phyloP scores from a whole-genome alignment of 2,797 vertebrate species.

The Macropus fuliginosus region DNA sequence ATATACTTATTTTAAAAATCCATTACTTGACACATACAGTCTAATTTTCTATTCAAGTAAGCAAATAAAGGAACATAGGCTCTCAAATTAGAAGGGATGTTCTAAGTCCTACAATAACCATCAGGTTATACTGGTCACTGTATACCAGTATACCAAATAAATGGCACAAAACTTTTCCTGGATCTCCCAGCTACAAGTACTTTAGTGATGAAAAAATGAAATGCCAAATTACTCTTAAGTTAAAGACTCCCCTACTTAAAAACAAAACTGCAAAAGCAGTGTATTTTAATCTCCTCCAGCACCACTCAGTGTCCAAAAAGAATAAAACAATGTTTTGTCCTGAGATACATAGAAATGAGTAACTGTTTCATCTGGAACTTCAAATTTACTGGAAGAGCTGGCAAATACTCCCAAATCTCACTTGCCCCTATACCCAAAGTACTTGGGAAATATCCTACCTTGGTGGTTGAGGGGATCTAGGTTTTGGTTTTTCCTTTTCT shows the following conservation, averaged over 20 bases:
- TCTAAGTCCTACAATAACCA: neutral
- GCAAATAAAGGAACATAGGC: neutral
- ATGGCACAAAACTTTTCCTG: neutral
- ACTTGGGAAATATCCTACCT: constrained; percentile 84
- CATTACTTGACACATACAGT: neutral
- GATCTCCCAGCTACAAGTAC: neutral
- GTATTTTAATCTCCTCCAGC: neutral
- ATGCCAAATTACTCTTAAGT: neutral
- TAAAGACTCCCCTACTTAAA: neutral
- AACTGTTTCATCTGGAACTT: neutral
- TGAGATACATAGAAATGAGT: neutral
- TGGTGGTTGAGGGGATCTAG: constrained; percentile 91
- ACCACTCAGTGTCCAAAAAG: constrained; percentile 56
- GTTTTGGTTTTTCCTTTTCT: constrained; percentile 92
- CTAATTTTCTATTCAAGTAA: neutral
- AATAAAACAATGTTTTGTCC: neutral
- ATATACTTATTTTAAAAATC: neutral
- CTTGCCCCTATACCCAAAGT: neutral
- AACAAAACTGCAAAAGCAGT: neutral
- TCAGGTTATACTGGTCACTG: neutral
- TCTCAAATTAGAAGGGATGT: neutral
- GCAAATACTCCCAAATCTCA: neutral
- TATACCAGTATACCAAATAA: neutral
- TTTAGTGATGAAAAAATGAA: neutral
- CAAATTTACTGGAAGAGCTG: neutral